Conservation (phyloP, 1,140 invertebrate species). For the Oreohelix idahoensis region DNA sequence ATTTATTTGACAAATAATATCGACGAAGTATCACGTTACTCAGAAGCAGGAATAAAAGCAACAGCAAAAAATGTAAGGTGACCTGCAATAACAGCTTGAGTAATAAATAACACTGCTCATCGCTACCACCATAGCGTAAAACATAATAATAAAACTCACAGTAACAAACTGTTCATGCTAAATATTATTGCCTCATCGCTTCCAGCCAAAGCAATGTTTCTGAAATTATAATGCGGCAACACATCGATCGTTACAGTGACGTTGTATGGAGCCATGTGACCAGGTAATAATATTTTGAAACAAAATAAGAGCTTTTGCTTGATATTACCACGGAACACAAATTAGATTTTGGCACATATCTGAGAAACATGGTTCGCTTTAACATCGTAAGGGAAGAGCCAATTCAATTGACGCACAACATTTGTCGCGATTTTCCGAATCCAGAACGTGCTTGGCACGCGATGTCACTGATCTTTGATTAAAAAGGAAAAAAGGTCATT, state of each 20-base stretch:
- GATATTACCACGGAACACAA: neutral
- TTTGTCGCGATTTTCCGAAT: neutral
- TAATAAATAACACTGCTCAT: too few species aligned
- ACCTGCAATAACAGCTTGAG: too few species aligned
- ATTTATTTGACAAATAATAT: too few species aligned
- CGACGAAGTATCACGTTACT: too few species aligned
- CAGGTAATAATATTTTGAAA: constrained; percentile 20
- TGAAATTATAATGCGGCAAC: neutral
- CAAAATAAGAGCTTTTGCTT: neutral
- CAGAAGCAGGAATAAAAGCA: too few species aligned
- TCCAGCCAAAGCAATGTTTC: neutral
- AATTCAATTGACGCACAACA: neutral
- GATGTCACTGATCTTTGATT: too few species aligned
- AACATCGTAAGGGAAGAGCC: neutral
- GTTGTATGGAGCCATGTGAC: neutral
- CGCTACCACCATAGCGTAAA: too few species aligned
- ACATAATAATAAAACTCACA: too few species aligned
- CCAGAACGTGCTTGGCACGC: neutral
- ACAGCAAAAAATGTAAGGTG: too few species aligned
- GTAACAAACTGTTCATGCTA: too few species aligned
- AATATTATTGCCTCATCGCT: too few species aligned
- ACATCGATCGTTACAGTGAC: neutral
- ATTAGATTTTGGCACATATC: constrained; percentile 3
- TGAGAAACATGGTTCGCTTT: neutral
- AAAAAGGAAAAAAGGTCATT: too few species aligned